These are phyloP conservation scores for Percopsis omiscomaycus DNA, from an alignment of 2,797 vertebrate species.

Conservation along the genomic window DNA sequence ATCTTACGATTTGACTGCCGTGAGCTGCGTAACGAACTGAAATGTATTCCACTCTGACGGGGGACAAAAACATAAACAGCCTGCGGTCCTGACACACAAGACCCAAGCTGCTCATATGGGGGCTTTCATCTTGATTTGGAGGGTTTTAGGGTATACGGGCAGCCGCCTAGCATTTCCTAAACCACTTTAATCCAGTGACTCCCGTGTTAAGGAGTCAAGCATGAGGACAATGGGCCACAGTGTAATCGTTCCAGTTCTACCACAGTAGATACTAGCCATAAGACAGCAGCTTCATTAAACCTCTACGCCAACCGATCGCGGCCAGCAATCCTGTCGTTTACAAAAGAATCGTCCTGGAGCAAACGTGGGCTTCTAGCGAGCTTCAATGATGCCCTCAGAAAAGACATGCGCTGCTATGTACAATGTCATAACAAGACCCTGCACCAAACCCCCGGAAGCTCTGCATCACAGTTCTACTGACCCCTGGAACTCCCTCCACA, in stretches of 20 bases:
- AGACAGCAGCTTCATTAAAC: background rate
- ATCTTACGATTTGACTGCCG: background rate
- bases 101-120: constrained; percentile 2
- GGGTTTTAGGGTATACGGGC: background rate
- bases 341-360: background rate
- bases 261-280: constrained; percentile 1
- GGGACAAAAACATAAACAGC: background rate
- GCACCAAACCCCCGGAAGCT: background rate
- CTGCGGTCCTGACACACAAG: background rate
- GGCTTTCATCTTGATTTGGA: constrained; percentile 11
- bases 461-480: constrained; percentile 55
- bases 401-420: too few relatives aligned
- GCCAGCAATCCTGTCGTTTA: background rate
- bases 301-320: background rate
- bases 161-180: background rate
- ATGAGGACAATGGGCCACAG: background rate
- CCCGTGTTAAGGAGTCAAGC: constrained; percentile 7
- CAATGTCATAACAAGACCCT: background rate
- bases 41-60: background rate
- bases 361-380: background rate
- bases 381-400: too few relatives aligned
- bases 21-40: background rate
- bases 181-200: background rate
- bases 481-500: constrained; percentile 79
- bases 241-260: background rate